These are phyloP conservation scores for Brachystomella parvula DNA, from an alignment of 1,140 invertebrate species.

Conservation along the genomic window DNA sequence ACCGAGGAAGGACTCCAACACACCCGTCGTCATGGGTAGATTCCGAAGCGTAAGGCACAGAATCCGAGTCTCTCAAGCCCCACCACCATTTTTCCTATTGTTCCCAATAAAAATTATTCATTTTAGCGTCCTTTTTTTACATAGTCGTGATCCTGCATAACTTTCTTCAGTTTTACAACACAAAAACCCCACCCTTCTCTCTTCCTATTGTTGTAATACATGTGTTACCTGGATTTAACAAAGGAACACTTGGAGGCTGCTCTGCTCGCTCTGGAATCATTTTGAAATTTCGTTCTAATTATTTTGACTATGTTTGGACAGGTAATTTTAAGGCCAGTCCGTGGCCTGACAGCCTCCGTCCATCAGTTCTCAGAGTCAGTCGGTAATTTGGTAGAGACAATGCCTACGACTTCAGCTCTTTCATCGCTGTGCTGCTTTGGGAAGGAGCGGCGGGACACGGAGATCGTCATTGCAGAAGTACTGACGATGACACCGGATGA, in stretches of 20 bases:
- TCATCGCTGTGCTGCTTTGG: neutral
- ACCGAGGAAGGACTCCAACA: neutral
- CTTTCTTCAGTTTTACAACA: neutral
- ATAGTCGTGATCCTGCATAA: neutral
- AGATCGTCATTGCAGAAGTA: slow-evolving; percentile 8
- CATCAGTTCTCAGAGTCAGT: slow-evolving; percentile 1
- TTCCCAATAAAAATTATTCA: neutral
- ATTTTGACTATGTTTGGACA: neutral
- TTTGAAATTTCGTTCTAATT: no score
- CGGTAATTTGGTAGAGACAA: neutral
- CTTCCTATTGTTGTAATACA: neutral
- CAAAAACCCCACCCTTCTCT: neutral
- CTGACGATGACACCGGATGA: slow-evolving; percentile 5
- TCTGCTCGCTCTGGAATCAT: no score
- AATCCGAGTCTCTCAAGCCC: neutral
- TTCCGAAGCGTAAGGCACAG: neutral
- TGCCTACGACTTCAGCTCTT: neutral
- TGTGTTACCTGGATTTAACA: neutral
- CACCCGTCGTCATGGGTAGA: neutral
- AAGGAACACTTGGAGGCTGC: no score
- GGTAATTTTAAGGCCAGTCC: neutral
- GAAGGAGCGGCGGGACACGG: neutral
- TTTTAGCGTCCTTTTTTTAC: neutral
- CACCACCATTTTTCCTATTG: neutral
- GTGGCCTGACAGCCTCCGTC: neutral